A percentile compares a stretch with the other conserved stretches of the same genome.
These are phyloP conservation scores for Loris lydekkerianus DNA, from an alignment of 2,797 vertebrate species.

Conservation along the genomic window DNA sequence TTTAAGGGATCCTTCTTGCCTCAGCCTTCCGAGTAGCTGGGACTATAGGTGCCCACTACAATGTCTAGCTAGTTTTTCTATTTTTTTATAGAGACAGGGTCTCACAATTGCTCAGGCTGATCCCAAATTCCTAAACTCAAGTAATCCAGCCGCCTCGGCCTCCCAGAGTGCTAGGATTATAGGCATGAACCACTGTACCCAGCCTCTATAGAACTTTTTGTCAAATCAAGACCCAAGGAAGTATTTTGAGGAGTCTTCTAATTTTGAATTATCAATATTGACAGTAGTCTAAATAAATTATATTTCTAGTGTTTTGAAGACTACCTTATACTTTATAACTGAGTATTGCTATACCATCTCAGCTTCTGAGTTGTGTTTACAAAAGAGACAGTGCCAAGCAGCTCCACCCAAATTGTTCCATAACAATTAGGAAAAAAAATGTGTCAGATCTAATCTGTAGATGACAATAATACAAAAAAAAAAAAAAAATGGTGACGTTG, in stretches of 20 bases:
- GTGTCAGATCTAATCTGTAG: neutral
- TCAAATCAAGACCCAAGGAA: neutral
- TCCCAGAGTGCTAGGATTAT: too few relatives aligned
- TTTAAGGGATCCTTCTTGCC: too few relatives aligned
- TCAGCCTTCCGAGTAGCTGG: too few relatives aligned
- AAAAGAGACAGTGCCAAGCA: neutral
- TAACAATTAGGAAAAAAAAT: neutral
- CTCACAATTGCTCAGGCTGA: too few relatives aligned
- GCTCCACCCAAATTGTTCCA: neutral
- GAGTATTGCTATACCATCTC: neutral
- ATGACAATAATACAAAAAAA: neutral
- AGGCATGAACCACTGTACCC: too few relatives aligned
- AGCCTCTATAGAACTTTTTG: neutral
- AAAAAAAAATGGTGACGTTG: neutral
- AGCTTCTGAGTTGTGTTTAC: neutral
- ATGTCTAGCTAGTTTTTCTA: too few relatives aligned
- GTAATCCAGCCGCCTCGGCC: too few relatives aligned
- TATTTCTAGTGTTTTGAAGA: neutral
- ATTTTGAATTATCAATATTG: neutral
- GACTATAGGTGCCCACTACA: too few relatives aligned
- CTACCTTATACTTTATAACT: neutral
- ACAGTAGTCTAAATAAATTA: slow-evolving; percentile 14
- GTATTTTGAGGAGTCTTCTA: neutral
- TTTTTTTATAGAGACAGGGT: too few relatives aligned
- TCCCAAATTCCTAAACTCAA: too few relatives aligned